Percentiles rank a stretch among this genome's conserved stretches.
These are phyloP conservation scores for Cryptoprocta ferox DNA, from an alignment of 2,797 vertebrate species.

Conservation along the genomic window DNA sequence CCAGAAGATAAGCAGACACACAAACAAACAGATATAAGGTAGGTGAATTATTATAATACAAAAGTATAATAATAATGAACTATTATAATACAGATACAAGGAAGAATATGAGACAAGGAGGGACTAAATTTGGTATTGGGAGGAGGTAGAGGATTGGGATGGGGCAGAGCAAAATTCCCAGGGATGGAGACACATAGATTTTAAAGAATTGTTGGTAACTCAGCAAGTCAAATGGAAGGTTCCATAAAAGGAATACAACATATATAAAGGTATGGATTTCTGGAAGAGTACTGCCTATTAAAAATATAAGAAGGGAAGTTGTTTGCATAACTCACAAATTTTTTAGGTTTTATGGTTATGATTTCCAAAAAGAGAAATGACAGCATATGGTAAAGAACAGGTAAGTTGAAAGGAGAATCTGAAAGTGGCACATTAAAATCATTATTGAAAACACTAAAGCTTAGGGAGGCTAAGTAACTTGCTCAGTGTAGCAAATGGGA, in stretches of 20 bases:
- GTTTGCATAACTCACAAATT: not conserved
- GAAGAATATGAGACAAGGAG: not conserved
- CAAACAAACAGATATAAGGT: not conserved
- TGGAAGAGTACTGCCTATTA: not conserved
- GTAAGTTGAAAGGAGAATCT: not conserved
- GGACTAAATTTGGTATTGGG: not conserved
- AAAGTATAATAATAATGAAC: not conserved
- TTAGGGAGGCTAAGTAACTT: not conserved
- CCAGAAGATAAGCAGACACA: not conserved
- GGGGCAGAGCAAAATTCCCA: not conserved
- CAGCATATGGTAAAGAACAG: not conserved
- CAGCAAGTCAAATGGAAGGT: not conserved
- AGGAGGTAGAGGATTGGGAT: not conserved
- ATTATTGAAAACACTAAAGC: not conserved
- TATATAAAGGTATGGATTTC: not conserved
- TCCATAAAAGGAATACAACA: not conserved
- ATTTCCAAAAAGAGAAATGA: not conserved
- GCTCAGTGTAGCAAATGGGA: not conserved
- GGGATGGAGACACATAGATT: not conserved
- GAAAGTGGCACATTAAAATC: not conserved
- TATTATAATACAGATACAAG: not conserved
- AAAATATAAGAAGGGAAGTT: conserved; percentile 9
- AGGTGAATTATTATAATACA: not conserved
- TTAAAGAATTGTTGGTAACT: not conserved
- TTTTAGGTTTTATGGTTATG: not conserved